Conservation (phyloP, 2,888 invertebrate species). For the Plebejus melissa region DNA sequence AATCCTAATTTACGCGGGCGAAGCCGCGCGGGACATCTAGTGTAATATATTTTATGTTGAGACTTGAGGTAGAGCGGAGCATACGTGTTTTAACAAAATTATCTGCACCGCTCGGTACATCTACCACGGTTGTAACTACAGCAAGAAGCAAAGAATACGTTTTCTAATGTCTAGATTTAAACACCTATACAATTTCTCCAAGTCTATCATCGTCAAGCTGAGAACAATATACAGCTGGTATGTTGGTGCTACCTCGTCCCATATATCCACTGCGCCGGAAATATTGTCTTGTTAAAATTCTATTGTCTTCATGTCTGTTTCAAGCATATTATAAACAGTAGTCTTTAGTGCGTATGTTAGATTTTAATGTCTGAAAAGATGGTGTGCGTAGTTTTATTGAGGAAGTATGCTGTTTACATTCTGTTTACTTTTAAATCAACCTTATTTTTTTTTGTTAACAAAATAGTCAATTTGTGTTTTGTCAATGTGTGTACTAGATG, state of each 20-base stretch:
- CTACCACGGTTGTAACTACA: neutral
- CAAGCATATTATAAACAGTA: neutral
- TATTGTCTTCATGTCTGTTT: neutral
- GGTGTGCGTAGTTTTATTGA: neutral
- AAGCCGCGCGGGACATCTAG: no score
- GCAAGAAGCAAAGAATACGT: neutral
- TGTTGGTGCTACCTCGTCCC: neutral
- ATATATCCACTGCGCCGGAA: conserved; percentile 11
- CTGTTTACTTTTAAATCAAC: no score
- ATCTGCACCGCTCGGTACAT: neutral
- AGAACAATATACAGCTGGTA: neutral
- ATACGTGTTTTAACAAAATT: no score
- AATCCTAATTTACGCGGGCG: no score
- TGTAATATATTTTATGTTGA: no score
- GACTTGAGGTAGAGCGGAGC: no score
- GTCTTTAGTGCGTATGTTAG: neutral
- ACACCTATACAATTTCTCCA: conserved; percentile 6
- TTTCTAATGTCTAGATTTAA: conserved; percentile 18
- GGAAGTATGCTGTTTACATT: neutral
- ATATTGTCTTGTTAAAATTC: conserved; percentile 14
- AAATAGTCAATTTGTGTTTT: no score
- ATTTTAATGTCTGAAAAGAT: neutral
- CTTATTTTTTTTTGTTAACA: no score
- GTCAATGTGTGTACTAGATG: no score
- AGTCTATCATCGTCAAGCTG: neutral